Percentiles rank a stretch among this genome's conserved stretches.
phyloP scores from a whole-genome alignment of 2,113 vertebrate genomes.

The Panthera leo region DNA sequence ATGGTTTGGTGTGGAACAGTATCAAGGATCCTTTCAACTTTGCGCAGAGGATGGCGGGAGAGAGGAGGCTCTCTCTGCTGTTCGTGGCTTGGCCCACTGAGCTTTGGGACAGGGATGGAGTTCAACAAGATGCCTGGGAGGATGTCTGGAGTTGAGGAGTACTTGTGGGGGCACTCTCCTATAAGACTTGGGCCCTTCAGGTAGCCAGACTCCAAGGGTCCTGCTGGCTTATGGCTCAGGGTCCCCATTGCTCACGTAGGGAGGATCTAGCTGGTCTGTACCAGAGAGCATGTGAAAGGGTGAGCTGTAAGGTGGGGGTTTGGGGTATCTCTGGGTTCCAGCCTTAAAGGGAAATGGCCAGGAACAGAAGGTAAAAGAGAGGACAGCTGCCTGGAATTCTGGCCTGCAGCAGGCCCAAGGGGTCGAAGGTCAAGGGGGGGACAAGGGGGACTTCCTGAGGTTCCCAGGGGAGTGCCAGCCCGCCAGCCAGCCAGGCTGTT shows the following conservation, averaged over 20 bases:
- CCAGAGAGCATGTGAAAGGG: background rate
- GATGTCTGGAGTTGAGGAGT: background rate
- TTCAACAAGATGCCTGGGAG: background rate
- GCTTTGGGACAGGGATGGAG: background rate
- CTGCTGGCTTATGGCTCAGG: background rate
- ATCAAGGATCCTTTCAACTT: background rate
- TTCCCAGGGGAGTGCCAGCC: constrained; percentile 71
- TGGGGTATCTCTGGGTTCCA: background rate
- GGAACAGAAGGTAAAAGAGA: constrained; percentile 55
- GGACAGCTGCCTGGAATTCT: constrained; percentile 65
- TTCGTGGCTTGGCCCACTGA: background rate
- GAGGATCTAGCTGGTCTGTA: background rate
- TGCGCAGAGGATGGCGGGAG: background rate
- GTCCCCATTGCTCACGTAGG: background rate
- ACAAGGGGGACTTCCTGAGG: constrained; percentile 74
- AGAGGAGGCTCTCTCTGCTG: background rate
- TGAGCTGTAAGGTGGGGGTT: background rate
- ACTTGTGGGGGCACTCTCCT: background rate
- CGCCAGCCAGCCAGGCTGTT: constrained; percentile 50
- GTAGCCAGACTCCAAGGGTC: background rate
- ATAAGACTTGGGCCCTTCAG: background rate
- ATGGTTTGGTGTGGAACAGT: background rate
- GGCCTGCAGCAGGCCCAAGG: background rate
- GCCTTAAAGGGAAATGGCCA: constrained; percentile 38
- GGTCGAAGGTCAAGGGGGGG: constrained; percentile 66